Evolutionary conservation across 2,797 vertebrate genomes (phyloP).

Genomic region (Zenarchopterus dispar): DNA sequence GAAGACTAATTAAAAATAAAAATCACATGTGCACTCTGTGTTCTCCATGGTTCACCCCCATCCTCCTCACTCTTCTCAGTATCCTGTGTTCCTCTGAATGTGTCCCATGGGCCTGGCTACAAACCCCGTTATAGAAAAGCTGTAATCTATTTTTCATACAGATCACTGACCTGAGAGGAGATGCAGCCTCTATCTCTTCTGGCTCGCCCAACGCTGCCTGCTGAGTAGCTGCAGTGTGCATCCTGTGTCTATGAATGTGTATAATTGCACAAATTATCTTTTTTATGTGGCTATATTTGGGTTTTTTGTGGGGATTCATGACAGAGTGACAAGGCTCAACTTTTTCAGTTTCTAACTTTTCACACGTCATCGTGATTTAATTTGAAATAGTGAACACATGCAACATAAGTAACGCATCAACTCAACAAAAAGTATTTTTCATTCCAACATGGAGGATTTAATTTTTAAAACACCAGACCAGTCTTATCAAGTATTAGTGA

Average conservation of each 20-base stretch:
- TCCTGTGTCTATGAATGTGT: slow-evolving; percentile 5
- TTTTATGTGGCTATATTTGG: slow-evolving; percentile 11
- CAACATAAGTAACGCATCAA: background rate
- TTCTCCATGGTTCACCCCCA: background rate
- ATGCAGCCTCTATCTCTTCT: slow-evolving; percentile 24
- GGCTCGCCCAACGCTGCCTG: slow-evolving; percentile 21
- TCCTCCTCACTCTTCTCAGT: background rate
- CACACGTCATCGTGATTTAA: background rate
- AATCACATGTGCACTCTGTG: no score
- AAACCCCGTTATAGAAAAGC: slow-evolving; percentile 54
- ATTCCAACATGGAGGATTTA: no score
- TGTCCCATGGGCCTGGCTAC: slow-evolving; percentile 35
- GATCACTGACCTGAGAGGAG: slow-evolving; percentile 61
- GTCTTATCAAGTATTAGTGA: no score
- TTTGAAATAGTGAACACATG: slow-evolving; percentile 1
- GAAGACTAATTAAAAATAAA: background rate
- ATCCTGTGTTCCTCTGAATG: background rate
- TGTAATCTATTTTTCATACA: slow-evolving; percentile 75
- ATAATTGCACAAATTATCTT: no score
- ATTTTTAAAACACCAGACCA: no score
- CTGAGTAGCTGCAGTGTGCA: slow-evolving; percentile 38
- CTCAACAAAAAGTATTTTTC: no score
- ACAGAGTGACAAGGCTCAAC: background rate
- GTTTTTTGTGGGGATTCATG: slow-evolving; percentile 19
- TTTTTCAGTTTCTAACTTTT: slow-evolving; percentile 7